Conservation (phyloP, 2,888 invertebrate species). For the Galeruca laticollis region DNA sequence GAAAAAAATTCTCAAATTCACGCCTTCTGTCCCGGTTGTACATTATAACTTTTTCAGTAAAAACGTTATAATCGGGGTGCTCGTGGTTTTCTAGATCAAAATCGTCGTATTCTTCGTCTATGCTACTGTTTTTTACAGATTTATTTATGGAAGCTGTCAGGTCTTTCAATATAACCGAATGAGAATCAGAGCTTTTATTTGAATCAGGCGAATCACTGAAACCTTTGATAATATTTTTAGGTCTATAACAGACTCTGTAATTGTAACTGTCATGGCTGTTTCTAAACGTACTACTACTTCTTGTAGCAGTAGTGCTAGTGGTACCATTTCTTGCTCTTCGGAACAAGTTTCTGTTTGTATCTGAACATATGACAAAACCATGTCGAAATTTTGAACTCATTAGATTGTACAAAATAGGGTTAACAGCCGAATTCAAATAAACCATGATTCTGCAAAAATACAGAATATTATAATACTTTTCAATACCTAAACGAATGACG, state of each 20-base stretch:
- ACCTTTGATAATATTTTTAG: slow-evolving; percentile 59
- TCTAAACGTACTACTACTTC: slow-evolving; percentile 62
- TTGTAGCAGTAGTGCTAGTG: slow-evolving; percentile 69
- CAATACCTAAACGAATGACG: slow-evolving; percentile 77
- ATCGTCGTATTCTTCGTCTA: slow-evolving; percentile 50
- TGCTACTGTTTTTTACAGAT: slow-evolving; percentile 39
- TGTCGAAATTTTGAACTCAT: slow-evolving; percentile 92
- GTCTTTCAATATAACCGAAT: slow-evolving; percentile 44
- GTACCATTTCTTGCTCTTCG: slow-evolving; percentile 68
- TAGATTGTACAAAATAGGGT: slow-evolving; percentile 91
- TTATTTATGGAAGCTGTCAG: slow-evolving; percentile 32
- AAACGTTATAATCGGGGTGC: slow-evolving; percentile 50
- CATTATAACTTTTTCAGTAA: slow-evolving; percentile 55
- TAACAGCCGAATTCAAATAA: slow-evolving; percentile 90
- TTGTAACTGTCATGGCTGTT: slow-evolving; percentile 61
- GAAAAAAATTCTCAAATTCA: slow-evolving; percentile 47
- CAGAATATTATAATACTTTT: slow-evolving; percentile 84
- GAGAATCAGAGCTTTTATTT: slow-evolving; percentile 69
- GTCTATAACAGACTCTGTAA: slow-evolving; percentile 60
- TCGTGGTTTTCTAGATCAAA: slow-evolving; percentile 35
- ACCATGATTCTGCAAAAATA: slow-evolving; percentile 89
- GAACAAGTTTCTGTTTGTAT: slow-evolving; percentile 68
- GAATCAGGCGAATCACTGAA: slow-evolving; percentile 68
- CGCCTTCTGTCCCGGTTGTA: slow-evolving; percentile 42
- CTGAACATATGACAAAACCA: slow-evolving; percentile 79